These are phyloP conservation scores for Phrynocephalus versicolor DNA, from an alignment of 2,113 vertebrate species.

Conservation along the genomic window DNA sequence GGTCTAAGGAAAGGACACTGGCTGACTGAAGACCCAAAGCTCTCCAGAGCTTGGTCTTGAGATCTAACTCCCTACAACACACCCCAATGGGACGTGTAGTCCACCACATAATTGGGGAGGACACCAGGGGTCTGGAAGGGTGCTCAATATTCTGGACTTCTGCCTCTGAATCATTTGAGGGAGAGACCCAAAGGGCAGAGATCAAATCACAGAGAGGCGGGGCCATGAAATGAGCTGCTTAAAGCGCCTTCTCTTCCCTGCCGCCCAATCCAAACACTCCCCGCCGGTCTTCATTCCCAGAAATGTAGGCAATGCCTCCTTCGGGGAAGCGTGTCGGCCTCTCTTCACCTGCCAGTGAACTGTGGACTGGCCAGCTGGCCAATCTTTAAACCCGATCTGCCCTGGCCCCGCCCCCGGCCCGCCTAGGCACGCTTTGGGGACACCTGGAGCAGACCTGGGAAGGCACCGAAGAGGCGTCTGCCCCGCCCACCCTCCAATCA, in stretches of 20 bases:
- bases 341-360: too few relatives aligned
- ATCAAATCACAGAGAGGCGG: neutral
- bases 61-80: neutral
- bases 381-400: too few relatives aligned
- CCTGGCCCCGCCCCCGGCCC: too few relatives aligned
- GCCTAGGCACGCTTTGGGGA: too few relatives aligned
- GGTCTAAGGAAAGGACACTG: too few relatives aligned
- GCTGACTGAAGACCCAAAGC: too few relatives aligned
- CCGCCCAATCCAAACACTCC: neutral
- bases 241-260: neutral
- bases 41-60: neutral
- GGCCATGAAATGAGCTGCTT: neutral
- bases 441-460: too few relatives aligned
- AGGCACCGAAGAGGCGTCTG: too few relatives aligned
- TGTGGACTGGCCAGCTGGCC: too few relatives aligned
- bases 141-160: neutral
- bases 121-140: neutral
- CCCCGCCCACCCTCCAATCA: too few relatives aligned
- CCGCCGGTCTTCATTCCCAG: neutral
- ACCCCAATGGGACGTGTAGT: neutral
- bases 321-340: too few relatives aligned
- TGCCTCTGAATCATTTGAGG: neutral
- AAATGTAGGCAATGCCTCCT: too few relatives aligned
- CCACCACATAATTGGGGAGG: neutral
- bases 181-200: neutral